Evolutionary conservation across 2,113 vertebrate genomes (phyloP), one percentile per base, ranked within the genome.

Genomic region (Anhinga anhinga): DNA sequence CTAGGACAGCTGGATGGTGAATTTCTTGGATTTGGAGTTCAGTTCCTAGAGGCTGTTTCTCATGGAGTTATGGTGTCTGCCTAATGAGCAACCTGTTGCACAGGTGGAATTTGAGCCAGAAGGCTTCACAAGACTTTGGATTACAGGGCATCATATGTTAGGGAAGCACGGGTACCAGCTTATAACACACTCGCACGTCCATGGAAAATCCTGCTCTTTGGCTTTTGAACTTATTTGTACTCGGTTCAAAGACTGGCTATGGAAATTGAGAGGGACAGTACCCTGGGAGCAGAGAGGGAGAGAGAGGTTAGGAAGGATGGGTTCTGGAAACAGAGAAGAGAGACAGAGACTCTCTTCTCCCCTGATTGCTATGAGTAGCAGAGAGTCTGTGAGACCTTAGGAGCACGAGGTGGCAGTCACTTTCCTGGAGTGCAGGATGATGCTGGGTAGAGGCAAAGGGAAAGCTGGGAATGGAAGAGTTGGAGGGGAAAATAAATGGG

Each of bases 51-150:
- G 11, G 22, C 15, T 67, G 19, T 69, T 92, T 88, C 88, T 69
- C 42, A n/a, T 63, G 77, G 38, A 44, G 15, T 19, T 80, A 27
- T 56, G 42, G 42, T 47, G 47, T 58, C 69, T 63, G 38, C 52
- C 67, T 62, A 59, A n/a, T 42, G 12, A 77, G 17, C 78, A 84
- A 50, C 79, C 71, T 88, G 42, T 30, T 56, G 52, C 65, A 74
- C 66, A 70, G 83, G 86, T 83, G 52, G 86, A 82, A 76, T 93
- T 82, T 56, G 71, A 65, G 84, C 82, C 74, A 74, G 56, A 79
- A 69, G 27, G 13, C 53, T 94, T 93, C 40, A 7, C 55, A 70
- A 93, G 23, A 58, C 42, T 63, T 73, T 50, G 80, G 61, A 52
- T 95, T 65, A 70, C 61, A 69, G 78, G 50, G 58, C 77, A 79